Evolutionary conservation across 2,888 invertebrate species (phyloP).

Genomic region (Heliconius aoede): DNA sequence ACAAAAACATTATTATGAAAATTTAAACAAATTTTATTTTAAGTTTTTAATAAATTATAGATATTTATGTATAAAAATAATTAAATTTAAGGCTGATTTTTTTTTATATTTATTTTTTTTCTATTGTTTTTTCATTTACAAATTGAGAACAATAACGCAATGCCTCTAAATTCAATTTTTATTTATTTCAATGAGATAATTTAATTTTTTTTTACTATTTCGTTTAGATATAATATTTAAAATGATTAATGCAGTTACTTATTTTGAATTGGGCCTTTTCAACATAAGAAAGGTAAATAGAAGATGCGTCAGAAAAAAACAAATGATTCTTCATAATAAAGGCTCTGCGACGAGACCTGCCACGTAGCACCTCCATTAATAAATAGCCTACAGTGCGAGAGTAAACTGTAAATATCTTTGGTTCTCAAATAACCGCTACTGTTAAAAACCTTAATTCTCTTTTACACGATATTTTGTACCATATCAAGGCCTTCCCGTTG

Average conservation of each 20-base stretch:
- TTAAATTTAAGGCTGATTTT: neutral
- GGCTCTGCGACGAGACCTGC: constrained; percentile 23
- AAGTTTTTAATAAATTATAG: neutral
- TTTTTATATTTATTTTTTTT: neutral
- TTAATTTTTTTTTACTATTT: neutral
- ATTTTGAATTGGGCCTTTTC: neutral
- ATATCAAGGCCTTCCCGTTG: constrained; percentile 27
- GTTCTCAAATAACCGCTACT: constrained; percentile 39
- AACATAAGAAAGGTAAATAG: neutral
- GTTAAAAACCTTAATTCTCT: constrained; percentile 33
- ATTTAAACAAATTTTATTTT: neutral
- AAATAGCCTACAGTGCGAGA: constrained; percentile 49
- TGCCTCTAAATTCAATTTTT: no score
- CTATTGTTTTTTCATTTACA: neutral
- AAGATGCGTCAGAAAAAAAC: neutral
- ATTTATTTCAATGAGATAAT: neutral
- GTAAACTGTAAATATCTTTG: constrained; percentile 48
- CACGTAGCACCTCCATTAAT: constrained; percentile 55
- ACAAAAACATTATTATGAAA: neutral
- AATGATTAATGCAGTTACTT: no score
- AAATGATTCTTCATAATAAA: neutral
- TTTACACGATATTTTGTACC: constrained; percentile 33
- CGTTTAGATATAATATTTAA: neutral
- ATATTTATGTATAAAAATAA: neutral
- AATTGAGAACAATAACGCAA: neutral